Conservation (phyloP, 2,113 vertebrate species). For the Embiotoca jacksoni region DNA sequence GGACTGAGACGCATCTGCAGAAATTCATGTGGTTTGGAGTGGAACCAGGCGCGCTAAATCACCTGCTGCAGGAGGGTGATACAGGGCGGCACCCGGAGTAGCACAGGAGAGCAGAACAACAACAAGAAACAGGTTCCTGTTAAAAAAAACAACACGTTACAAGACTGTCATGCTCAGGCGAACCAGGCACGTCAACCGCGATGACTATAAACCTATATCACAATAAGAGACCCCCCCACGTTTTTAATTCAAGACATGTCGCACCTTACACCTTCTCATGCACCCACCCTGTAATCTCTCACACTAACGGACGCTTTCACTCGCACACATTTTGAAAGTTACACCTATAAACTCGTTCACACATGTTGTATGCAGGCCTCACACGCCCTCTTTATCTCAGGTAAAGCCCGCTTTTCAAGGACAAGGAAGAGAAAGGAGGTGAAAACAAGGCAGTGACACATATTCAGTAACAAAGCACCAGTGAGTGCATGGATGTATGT, state of each 20-base stretch:
- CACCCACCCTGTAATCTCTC: neutral
- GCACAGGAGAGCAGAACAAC: no score
- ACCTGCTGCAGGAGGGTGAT: no score
- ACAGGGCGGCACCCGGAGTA: no score
- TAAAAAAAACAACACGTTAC: no score
- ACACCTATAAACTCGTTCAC: slow-evolving; percentile 16
- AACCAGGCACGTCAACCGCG: no score
- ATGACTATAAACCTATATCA: no score
- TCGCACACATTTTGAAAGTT: neutral
- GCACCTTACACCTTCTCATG: neutral
- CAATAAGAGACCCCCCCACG: neutral
- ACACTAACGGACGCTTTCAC: slow-evolving; percentile 5
- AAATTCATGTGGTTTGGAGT: no score
- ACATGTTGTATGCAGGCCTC: neutral
- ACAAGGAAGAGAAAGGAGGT: slow-evolving; percentile 56
- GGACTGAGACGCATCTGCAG: no score
- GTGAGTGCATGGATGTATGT: neutral
- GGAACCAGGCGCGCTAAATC: no score
- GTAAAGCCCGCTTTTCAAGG: slow-evolving; percentile 20
- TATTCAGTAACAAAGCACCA: slow-evolving; percentile 31
- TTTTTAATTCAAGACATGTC: neutral
- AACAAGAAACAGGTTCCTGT: no score
- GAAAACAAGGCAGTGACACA: slow-evolving; percentile 37
- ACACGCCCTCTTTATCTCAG: slow-evolving; percentile 34
- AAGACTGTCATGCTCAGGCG: no score